These are phyloP conservation scores for Pseudorasbora parva DNA, from an alignment of 2,113 vertebrate genomes.

Conservation along the genomic window DNA sequence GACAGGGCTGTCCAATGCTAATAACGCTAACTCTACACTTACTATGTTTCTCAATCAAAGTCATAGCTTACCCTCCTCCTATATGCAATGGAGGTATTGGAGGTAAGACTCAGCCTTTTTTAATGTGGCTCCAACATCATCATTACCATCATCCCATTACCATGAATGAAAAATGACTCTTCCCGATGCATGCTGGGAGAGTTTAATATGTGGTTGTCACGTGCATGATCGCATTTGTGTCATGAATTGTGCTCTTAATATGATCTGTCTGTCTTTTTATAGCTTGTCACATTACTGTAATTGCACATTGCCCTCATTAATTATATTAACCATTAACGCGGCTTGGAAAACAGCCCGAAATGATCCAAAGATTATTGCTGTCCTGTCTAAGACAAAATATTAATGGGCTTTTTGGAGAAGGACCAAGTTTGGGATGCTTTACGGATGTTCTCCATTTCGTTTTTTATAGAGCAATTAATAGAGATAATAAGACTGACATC, in stretches of 20 bases:
- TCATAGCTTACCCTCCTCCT: slow-evolving; percentile 77
- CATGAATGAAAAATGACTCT: slow-evolving; percentile 47
- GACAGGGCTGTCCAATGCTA: neutral
- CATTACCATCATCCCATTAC: slow-evolving; percentile 46
- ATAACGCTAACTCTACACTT: neutral
- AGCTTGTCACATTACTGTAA: slow-evolving; percentile 59
- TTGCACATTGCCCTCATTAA: slow-evolving; percentile 61
- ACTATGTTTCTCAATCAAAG: slow-evolving; percentile 60
- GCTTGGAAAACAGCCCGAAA: slow-evolving; percentile 19
- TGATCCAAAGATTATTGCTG: slow-evolving; percentile 44
- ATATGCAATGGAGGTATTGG: slow-evolving; percentile 74
- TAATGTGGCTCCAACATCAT: neutral
- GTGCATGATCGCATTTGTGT: neutral
- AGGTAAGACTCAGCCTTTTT: slow-evolving; percentile 70
- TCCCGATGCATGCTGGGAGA: slow-evolving; percentile 31
- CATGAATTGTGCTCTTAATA: slow-evolving; percentile 7
- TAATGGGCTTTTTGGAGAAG: slow-evolving; percentile 51
- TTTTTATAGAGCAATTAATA: slow-evolving; percentile 40
- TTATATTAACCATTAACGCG: slow-evolving; percentile 38
- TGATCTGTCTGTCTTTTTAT: slow-evolving; percentile 51
- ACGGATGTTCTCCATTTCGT: slow-evolving; percentile 22
- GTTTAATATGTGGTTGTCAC: neutral
- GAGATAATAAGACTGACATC: slow-evolving; percentile 41
- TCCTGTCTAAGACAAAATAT: slow-evolving; percentile 29
- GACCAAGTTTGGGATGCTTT: slow-evolving; percentile 26